Conservation (phyloP, 2,797 vertebrate species). For the Macropus fuliginosus region DNA sequence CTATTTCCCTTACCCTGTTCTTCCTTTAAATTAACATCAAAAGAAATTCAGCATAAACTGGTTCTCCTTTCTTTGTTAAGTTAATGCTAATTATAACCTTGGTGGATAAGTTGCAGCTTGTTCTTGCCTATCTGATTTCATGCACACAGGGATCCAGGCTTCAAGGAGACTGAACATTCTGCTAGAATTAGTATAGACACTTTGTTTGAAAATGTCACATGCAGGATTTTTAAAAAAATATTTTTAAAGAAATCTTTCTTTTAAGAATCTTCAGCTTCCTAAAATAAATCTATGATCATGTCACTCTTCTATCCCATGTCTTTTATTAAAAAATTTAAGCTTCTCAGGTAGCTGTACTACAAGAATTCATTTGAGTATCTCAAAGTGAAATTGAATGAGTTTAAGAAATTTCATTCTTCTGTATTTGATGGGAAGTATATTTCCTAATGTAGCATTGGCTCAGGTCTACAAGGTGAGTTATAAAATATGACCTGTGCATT, state of each 20-base stretch:
- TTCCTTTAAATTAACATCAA: slow-evolving; percentile 73
- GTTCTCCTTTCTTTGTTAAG: slow-evolving; percentile 53
- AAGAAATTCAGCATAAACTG: slow-evolving; percentile 61
- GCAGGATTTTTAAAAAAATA: slow-evolving; percentile 17
- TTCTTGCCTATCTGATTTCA: slow-evolving; percentile 58
- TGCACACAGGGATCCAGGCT: slow-evolving; percentile 50
- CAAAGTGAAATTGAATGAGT: slow-evolving; percentile 26
- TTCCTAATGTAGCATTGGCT: background rate
- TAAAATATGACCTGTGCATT: background rate
- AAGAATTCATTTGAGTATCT: slow-evolving; percentile 21
- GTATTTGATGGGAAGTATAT: slow-evolving; percentile 51
- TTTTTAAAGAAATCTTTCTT: slow-evolving; percentile 57
- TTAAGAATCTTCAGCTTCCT: slow-evolving; percentile 23
- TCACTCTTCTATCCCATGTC: background rate
- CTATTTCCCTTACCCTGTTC: slow-evolving; percentile 61
- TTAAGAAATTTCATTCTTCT: slow-evolving; percentile 29
- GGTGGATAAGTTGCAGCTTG: slow-evolving; percentile 55
- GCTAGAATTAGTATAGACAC: slow-evolving; percentile 57
- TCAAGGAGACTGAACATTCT: slow-evolving; percentile 56
- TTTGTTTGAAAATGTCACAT: slow-evolving; percentile 49
- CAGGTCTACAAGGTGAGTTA: background rate
- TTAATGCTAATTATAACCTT: slow-evolving; percentile 75
- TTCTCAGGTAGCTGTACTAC: slow-evolving; percentile 33
- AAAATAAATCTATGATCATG: background rate
- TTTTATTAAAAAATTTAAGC: slow-evolving; percentile 41